phyloP scores from a whole-genome alignment of 1,140 invertebrate genomes.

The Nasonia giraulti region DNA sequence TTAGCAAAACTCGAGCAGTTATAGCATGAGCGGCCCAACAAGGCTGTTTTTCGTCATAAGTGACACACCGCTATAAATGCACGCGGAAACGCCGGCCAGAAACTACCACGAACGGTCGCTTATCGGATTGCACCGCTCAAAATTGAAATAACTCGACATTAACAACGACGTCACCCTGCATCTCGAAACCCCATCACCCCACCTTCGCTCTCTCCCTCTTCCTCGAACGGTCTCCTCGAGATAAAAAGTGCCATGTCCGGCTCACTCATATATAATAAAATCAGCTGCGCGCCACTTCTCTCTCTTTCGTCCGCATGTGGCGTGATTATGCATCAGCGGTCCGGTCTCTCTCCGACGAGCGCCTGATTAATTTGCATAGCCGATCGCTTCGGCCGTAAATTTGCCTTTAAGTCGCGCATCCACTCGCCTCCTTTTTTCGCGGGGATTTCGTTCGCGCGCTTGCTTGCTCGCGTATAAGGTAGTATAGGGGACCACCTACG shows the following conservation, averaged over 20 bases:
- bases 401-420: not conserved
- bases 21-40: too few relatives aligned
- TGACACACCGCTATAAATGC: too few relatives aligned
- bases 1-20: too few relatives aligned
- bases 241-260: slow-evolving; percentile 6
- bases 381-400: slow-evolving; percentile 6
- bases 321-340: too few relatives aligned
- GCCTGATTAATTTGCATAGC: slow-evolving; percentile 40
- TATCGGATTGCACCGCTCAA: too few relatives aligned
- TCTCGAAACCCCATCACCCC: too few relatives aligned
- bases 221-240: not conserved
- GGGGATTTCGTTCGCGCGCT: not conserved
- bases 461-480: too few relatives aligned
- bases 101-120: too few relatives aligned
- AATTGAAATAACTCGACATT: too few relatives aligned
- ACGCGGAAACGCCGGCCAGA: too few relatives aligned
- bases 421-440: slow-evolving; percentile 15
- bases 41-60: too few relatives aligned
- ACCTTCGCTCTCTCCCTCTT: not conserved
- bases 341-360: not conserved
- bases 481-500: slow-evolving; percentile 16
- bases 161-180: too few relatives aligned
- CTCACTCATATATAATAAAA: slow-evolving; percentile 7
- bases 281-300: not conserved
- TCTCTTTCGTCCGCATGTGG: not conserved